phyloP scores from a whole-genome alignment of 2,888 invertebrate species.

The Catocala nupta region DNA sequence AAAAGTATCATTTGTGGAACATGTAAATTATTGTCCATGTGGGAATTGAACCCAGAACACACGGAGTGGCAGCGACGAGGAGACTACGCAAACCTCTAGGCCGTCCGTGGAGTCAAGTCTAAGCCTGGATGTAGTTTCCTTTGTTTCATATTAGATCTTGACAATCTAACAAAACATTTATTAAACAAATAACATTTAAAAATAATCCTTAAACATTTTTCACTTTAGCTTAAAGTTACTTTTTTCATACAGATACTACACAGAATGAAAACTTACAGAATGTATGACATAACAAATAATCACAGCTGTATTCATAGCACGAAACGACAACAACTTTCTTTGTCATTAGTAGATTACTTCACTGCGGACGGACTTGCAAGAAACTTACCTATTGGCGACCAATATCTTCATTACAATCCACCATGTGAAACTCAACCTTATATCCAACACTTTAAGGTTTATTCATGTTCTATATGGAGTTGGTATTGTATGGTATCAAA shows the following conservation, averaged over 20 bases:
- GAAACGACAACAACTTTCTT: conserved; percentile 61
- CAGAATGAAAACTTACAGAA: not conserved
- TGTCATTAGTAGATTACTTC: conserved; percentile 79
- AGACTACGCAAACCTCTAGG: too few species aligned
- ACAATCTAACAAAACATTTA: too few species aligned
- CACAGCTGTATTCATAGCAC: conserved; percentile 60
- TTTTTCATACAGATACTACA: not conserved
- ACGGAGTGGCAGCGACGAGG: too few species aligned
- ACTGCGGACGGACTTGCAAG: conserved; percentile 54
- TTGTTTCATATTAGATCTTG: too few species aligned
- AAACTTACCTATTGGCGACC: conserved; percentile 64
- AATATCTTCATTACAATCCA: conserved; percentile 20
- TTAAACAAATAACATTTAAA: not conserved
- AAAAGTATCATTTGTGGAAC: too few species aligned
- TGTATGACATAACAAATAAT: conserved; percentile 41
- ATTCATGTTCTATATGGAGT: not conserved
- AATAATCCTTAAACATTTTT: conserved; percentile 1
- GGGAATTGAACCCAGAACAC: too few species aligned
- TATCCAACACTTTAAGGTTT: not conserved
- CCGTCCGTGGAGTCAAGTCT: too few species aligned
- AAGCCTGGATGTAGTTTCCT: too few species aligned
- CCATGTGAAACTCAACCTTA: conserved; percentile 36
- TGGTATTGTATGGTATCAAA: conserved; percentile 32
- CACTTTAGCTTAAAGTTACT: too few species aligned
- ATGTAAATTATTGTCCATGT: too few species aligned